Evolutionary conservation across 92 coral and sea anemone genomes (phyloP).

Genomic region (Palythoa grandis): DNA sequence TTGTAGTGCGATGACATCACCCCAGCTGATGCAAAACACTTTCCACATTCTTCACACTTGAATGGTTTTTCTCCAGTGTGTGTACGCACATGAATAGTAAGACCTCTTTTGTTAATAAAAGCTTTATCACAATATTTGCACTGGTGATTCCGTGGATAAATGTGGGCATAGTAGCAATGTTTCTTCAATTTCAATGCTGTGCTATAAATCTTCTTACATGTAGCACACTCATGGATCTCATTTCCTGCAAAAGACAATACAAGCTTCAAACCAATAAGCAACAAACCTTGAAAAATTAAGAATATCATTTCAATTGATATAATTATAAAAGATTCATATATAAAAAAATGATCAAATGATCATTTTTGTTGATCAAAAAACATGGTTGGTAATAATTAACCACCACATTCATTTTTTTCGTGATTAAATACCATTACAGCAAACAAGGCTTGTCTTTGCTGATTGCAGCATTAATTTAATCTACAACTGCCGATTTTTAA

Average conservation of each 20-base stretch:
- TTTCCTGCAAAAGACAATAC: neutral
- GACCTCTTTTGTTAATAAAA: neutral
- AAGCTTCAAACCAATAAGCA: too few relatives aligned
- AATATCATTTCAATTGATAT: too few relatives aligned
- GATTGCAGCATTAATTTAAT: too few relatives aligned
- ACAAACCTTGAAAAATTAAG: too few relatives aligned
- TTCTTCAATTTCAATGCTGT: neutral
- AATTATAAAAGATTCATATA: too few relatives aligned
- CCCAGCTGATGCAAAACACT: constrained; percentile 15
- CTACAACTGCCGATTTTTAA: too few relatives aligned
- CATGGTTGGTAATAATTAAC: too few relatives aligned
- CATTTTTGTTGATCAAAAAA: too few relatives aligned
- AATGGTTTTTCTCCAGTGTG: constrained; percentile 26
- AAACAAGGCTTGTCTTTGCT: too few relatives aligned
- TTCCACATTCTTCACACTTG: constrained; percentile 6
- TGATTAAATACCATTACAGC: too few relatives aligned
- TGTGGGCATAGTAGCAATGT: neutral
- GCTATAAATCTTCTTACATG: constrained; percentile 4
- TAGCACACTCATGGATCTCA: neutral
- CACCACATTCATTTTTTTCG: too few relatives aligned
- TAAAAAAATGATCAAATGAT: too few relatives aligned
- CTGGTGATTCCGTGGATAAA: neutral
- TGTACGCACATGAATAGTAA: neutral
- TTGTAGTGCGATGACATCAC: neutral
- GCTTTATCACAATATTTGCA: constrained; percentile 17